Conservation (phyloP, 2,113 vertebrate species). For the Heterocephalus glaber region DNA sequence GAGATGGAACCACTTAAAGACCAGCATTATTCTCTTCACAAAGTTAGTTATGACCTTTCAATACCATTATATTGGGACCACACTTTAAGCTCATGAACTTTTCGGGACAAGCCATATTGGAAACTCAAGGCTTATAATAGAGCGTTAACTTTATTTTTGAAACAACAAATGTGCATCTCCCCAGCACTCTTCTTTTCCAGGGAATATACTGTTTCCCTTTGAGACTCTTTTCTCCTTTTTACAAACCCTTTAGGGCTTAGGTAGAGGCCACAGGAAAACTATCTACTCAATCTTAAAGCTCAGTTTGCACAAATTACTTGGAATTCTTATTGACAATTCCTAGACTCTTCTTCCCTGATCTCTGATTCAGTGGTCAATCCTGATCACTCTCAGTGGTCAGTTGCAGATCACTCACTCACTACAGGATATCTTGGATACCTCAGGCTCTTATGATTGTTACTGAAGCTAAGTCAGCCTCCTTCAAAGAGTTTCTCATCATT, state of each 20-base stretch:
- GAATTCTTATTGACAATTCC: neutral
- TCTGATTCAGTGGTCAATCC: neutral
- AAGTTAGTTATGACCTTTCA: neutral
- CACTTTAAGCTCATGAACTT: neutral
- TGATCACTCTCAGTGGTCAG: neutral
- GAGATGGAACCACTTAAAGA: neutral
- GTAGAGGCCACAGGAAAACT: neutral
- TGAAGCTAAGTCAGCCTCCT: neutral
- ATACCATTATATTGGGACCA: too few species aligned
- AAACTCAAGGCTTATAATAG: neutral
- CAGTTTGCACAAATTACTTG: neutral
- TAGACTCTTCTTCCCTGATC: neutral
- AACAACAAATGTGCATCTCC: neutral
- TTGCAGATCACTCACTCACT: neutral
- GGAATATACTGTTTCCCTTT: neutral
- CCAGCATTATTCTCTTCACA: neutral
- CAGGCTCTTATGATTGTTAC: rapidly evolving
- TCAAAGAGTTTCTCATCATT: neutral
- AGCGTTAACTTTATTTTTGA: neutral
- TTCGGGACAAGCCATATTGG: neutral
- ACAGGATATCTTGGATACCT: neutral
- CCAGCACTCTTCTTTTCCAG: neutral
- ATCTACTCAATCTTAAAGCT: neutral
- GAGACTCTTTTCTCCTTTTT: neutral
- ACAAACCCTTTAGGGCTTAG: neutral